Conservation (phyloP, 2,113 vertebrate species). For the Plectropomus leopardus region DNA sequence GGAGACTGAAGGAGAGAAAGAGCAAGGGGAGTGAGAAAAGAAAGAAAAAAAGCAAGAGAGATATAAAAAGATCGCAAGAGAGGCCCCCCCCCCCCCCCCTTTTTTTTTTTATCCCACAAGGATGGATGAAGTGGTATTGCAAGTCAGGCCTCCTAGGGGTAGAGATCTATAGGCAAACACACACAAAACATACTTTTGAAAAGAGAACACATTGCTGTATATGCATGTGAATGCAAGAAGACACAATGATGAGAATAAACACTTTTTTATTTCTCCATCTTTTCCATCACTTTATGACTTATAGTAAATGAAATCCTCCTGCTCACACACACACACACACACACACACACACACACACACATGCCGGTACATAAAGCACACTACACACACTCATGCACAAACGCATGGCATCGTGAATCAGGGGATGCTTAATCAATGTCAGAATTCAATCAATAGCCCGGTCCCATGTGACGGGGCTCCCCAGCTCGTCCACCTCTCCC, state of each 20-base stretch:
- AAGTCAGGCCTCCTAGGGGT: conserved; percentile 70
- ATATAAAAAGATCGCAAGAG: conserved; percentile 28
- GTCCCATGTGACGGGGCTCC: conserved; percentile 79
- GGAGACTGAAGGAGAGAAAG: conserved; percentile 53
- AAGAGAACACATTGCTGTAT: conserved; percentile 19
- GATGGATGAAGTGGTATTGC: conserved; percentile 74
- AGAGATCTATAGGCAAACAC: conserved; percentile 44
- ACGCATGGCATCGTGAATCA: conserved; percentile 82
- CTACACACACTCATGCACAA: conserved; percentile 49
- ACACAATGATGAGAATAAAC: conserved; percentile 34
- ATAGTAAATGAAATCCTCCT: conserved; percentile 8
- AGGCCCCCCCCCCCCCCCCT: no score
- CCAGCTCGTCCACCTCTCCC: conserved; percentile 37
- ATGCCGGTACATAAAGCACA: conserved; percentile 34
- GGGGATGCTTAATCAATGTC: conserved; percentile 87
- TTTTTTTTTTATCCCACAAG: conserved; percentile 67
- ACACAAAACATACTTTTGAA: conserved; percentile 22
- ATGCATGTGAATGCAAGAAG: conserved; percentile 37
- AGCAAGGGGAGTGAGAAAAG: conserved; percentile 5
- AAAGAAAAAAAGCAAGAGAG: conserved; percentile 45
- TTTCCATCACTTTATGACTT: conserved; percentile 32
- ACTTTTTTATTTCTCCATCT: conserved; percentile 29
- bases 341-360: no score
- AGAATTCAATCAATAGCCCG: conserved; percentile 84
- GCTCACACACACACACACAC: conserved; percentile 4